Base-by-base conservation (phyloP, 2,888 invertebrate genomes). In the Crocallis elinguaria region DNA sequence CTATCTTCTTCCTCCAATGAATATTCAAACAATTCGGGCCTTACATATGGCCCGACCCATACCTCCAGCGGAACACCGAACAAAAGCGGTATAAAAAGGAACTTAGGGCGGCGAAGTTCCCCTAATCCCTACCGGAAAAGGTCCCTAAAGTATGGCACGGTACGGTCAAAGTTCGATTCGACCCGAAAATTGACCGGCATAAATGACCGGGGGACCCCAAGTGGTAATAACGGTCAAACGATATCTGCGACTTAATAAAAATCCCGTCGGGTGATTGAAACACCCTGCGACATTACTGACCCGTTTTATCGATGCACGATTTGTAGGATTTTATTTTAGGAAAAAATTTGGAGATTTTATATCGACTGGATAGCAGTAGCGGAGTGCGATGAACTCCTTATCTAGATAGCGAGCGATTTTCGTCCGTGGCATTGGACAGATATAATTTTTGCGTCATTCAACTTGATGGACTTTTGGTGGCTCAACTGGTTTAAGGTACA, bases 211-310 rank as follows among this genome's bases (percentile, higher is more conserved):
- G 66, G 67, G 73, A 72, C 72, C 68, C 73, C 60, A 62, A 64
- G 62, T 64, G 62, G 79, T 78, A 79, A 83, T 81, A 82, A 81
- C 74, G 72, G 69, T 64, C 73, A 64, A 56, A 71, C 74, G 75
- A 79, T 79, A 78, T 79, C 67, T 74, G 75, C 51, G 79, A 80
- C 77, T 83, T 76, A 81, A 84, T 85, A 85, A 83, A 84, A 82
- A 66, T 60, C 68, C 67, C 44, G 60, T 46, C 53, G 56, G 44
- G 63, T 67, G 64, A 64, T 64, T 64, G 64, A 64, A 61, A 64
- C 61, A 60, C 64, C 57, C 57, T 38, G 54, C 49, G 38, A 57
- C 57, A 32, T 57, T 53, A 60, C 50, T 30, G 48, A 38, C 48
- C 46, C 36, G 53, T 32, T 53, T 54, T 59, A 53, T 60, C 38